Conservation (phyloP, 2,888 invertebrate species). For the Cantharis nigra region DNA sequence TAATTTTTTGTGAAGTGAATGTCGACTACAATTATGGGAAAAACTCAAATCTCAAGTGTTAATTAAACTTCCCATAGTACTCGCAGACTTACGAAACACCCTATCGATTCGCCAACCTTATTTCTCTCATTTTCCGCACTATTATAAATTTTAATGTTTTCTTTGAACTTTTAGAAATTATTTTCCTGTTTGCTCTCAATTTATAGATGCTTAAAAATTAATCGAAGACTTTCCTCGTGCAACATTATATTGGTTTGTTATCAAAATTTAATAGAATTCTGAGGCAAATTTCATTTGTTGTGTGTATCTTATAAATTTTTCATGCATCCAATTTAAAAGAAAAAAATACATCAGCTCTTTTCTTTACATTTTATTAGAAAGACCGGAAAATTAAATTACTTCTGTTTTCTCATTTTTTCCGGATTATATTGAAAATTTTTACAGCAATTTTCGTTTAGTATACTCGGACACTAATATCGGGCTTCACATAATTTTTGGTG, state of each 20-base stretch:
- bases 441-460: background rate
- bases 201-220: constrained; percentile 2
- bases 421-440: background rate
- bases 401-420: background rate
- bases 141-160: background rate
- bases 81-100: background rate
- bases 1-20: background rate
- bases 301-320: background rate
- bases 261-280: constrained; percentile 2
- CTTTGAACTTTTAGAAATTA: background rate
- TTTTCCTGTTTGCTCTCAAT: background rate
- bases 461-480: background rate
- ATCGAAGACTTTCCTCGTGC: background rate
- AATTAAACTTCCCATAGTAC: background rate
- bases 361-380: background rate
- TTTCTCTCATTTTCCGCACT: background rate
- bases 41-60: background rate
- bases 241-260: constrained; percentile 5
- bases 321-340: background rate
- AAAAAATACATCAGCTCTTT: background rate
- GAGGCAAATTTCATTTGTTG: background rate
- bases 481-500: background rate
- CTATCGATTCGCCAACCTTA: background rate
- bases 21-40: background rate
- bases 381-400: background rate